Evolutionary conservation across 2,888 invertebrate genomes (phyloP).

Genomic region (Mycalesis mineus): DNA sequence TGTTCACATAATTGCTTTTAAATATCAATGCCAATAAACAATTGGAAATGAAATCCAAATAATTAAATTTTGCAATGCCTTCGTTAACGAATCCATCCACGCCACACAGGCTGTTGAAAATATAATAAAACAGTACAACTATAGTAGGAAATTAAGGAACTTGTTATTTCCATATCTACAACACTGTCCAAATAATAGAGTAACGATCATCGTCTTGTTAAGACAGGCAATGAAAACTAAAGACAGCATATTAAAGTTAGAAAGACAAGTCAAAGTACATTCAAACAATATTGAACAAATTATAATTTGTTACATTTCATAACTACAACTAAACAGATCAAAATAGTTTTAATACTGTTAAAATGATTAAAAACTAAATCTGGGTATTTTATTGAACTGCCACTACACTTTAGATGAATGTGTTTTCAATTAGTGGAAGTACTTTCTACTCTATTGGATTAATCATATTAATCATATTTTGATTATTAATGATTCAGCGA

Average conservation of each 20-base stretch:
- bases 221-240: background rate
- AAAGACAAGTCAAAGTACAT: background rate
- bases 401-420: too few species aligned
- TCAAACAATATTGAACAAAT: too few species aligned
- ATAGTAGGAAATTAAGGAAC: background rate
- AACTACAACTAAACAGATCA: too few species aligned
- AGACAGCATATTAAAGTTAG: background rate
- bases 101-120: background rate
- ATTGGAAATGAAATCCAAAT: background rate
- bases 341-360: too few species aligned
- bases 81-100: background rate
- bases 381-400: too few species aligned
- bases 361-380: too few species aligned
- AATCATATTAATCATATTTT: too few species aligned
- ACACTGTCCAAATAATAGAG: conserved; percentile 3
- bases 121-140: background rate
- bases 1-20: background rate
- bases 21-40: background rate
- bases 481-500: too few species aligned
- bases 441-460: too few species aligned
- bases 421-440: too few species aligned
- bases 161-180: background rate
- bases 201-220: background rate
- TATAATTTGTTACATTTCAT: too few species aligned
- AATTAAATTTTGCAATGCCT: background rate